These are phyloP conservation scores for Aulostomus chinensis DNA, from an alignment of 2,797 vertebrate genomes.

Conservation along the genomic window DNA sequence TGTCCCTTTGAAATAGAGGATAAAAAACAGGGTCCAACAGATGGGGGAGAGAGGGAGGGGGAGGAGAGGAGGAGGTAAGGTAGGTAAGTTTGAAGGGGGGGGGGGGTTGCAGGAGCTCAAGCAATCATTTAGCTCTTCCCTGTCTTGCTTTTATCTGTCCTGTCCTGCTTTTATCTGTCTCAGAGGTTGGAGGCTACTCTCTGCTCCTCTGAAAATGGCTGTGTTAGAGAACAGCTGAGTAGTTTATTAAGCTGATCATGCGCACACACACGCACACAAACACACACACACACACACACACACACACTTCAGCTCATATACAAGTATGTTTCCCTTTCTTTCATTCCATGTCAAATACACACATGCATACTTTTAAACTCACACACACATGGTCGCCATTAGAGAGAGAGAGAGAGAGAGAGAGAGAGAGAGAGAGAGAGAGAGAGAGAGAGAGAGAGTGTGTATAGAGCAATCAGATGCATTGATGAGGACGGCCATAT, in stretches of 20 bases:
- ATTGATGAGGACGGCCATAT: constrained; percentile 53
- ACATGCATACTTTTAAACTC: constrained; percentile 18
- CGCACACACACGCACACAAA: constrained; percentile 1
- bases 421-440: constrained; percentile 11
- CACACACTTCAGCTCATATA: constrained; percentile 1
- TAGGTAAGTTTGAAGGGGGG: constrained; percentile 12
- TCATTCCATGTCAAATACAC: constrained; percentile 17
- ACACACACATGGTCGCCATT: constrained; percentile 18
- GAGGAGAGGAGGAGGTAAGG: constrained; percentile 13
- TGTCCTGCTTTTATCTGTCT: constrained; percentile 70
- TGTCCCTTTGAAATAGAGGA: constrained; percentile 68
- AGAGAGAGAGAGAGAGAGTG: not conserved
- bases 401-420: constrained; percentile 12
- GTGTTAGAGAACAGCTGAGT: constrained; percentile 54
- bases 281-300: no score
- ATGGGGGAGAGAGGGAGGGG: constrained; percentile 16
- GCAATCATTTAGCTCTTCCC: constrained; percentile 72
- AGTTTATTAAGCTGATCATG: constrained; percentile 60
- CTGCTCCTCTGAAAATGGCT: constrained; percentile 47
- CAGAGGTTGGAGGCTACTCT: constrained; percentile 51
- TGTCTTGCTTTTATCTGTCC: constrained; percentile 65
- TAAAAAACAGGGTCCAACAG: constrained; percentile 44
- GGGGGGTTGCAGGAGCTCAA: constrained; percentile 33
- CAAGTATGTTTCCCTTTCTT: constrained; percentile 3
- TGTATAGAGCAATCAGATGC: constrained; percentile 55